These are phyloP conservation scores for Melolontha melolontha DNA, from an alignment of 2,888 invertebrate genomes.

Conservation along the genomic window DNA sequence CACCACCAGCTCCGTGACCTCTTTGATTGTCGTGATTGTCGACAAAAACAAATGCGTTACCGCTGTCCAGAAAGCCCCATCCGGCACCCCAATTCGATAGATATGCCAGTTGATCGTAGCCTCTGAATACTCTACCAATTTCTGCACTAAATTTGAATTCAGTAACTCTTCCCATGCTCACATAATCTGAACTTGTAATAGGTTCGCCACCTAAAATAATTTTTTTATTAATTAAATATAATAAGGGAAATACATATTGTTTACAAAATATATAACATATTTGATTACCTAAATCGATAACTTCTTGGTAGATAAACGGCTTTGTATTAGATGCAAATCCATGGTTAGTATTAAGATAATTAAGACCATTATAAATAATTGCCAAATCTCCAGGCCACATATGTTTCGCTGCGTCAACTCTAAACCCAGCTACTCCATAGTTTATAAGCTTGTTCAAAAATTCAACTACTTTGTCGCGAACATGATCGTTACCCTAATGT, in stretches of 20 bases:
- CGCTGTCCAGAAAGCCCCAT: conserved; percentile 73
- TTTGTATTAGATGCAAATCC: conserved; percentile 74
- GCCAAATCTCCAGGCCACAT: conserved; percentile 82
- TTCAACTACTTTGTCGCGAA: conserved; percentile 73
- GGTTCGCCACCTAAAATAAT: conserved; percentile 72
- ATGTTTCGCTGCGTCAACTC: conserved; percentile 83
- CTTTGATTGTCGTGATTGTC: conserved; percentile 75
- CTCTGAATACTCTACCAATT: conserved; percentile 70
- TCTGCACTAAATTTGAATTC: conserved; percentile 77
- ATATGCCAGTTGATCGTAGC: conserved; percentile 75
- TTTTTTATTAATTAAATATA: conserved; percentile 56
- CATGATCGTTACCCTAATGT: conserved; percentile 65
- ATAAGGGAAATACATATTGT: conserved; percentile 65
- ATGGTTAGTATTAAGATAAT: conserved; percentile 72
- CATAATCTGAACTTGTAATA: conserved; percentile 64
- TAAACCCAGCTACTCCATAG: conserved; percentile 85
- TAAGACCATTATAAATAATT: conserved; percentile 73
- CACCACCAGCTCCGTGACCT: conserved; percentile 65
- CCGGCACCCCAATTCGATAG: conserved; percentile 72
- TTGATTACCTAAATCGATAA: conserved; percentile 76
- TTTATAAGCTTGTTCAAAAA: conserved; percentile 76
- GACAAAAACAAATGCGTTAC: conserved; percentile 57
- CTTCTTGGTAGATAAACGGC: conserved; percentile 71
- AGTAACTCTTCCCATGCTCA: conserved; percentile 73
- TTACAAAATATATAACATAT: conserved; percentile 70